A percentile compares a stretch with the other conserved stretches of the same genome.
Conservation (phyloP, 1,140 invertebrate genomes). For the Triops cancriformis region DNA sequence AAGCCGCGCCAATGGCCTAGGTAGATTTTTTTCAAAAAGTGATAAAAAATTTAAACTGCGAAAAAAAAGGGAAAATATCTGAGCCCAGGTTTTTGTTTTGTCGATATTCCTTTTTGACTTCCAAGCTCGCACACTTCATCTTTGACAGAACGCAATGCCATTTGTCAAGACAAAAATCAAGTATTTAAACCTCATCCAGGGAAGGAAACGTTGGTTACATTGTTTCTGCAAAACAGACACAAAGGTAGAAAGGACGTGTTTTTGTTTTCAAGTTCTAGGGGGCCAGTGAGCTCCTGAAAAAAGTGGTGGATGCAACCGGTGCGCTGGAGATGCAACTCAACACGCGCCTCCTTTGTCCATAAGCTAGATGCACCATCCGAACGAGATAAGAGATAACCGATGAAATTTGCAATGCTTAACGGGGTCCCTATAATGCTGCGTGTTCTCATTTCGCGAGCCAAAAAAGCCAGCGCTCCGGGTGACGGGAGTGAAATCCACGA, state of each 20-base stretch:
- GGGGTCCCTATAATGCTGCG: background rate
- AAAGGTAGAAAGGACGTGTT: background rate
- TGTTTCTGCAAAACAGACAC: background rate
- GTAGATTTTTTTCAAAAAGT: background rate
- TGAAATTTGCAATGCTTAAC: too few relatives aligned
- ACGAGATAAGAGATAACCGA: too few relatives aligned
- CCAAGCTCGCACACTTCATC: background rate
- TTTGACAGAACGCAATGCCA: background rate
- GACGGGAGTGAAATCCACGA: background rate
- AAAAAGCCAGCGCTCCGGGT: background rate
- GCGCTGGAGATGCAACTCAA: too few relatives aligned
- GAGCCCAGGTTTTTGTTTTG: background rate
- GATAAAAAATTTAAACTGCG: background rate
- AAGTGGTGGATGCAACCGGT: background rate
- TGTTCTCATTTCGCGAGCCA: background rate
- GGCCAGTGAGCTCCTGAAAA: background rate
- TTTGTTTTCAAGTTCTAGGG: background rate
- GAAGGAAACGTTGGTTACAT: background rate
- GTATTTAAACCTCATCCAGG: background rate
- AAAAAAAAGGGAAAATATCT: background rate
- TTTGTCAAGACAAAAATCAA: conserved; percentile 14
- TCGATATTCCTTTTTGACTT: background rate
- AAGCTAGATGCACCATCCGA: too few relatives aligned
- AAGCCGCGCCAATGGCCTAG: background rate
- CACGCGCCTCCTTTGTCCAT: too few relatives aligned